Evolutionary conservation across 2,888 invertebrate species (phyloP).

Genomic region (Protonemura montana): DNA sequence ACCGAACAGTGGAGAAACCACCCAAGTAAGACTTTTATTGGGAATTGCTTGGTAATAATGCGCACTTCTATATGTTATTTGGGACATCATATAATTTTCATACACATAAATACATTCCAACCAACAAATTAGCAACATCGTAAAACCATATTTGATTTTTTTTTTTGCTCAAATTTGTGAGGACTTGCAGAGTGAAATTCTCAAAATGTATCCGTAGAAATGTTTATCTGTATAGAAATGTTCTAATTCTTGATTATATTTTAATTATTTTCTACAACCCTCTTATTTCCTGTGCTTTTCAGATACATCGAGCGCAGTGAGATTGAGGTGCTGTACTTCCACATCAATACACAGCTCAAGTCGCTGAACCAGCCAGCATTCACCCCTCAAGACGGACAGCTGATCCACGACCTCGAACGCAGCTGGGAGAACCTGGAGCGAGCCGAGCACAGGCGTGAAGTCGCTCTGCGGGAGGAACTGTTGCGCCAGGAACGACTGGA

Average conservation of each 20-base stretch:
- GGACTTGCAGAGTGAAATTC: no score
- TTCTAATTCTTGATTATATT: no score
- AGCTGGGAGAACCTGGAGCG: slow-evolving; percentile 93
- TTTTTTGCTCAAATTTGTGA: no score
- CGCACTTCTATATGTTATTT: no score
- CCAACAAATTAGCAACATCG: no score
- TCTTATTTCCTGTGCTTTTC: slow-evolving; percentile 43
- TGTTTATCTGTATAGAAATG: no score
- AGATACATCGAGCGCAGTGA: slow-evolving; percentile 97
- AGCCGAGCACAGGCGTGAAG: slow-evolving; percentile 93
- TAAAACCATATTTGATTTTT: no score
- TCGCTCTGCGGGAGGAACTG: slow-evolving; percentile 89
- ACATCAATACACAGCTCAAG: slow-evolving; percentile 95
- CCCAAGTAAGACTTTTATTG: slow-evolving; percentile 92
- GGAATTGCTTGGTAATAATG: no score
- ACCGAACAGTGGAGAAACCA: slow-evolving; percentile 96
- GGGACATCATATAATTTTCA: no score
- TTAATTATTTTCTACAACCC: no score
- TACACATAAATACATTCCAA: no score
- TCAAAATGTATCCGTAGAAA: no score
- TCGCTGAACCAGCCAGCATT: slow-evolving; percentile 90
- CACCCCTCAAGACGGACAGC: slow-evolving; percentile 85
- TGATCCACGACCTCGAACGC: slow-evolving; percentile 93
- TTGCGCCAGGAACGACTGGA: slow-evolving; percentile 91
- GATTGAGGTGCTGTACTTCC: slow-evolving; percentile 94